Evolutionary conservation across 2,797 vertebrate genomes (phyloP).

Genomic region (Channallabes apus): DNA sequence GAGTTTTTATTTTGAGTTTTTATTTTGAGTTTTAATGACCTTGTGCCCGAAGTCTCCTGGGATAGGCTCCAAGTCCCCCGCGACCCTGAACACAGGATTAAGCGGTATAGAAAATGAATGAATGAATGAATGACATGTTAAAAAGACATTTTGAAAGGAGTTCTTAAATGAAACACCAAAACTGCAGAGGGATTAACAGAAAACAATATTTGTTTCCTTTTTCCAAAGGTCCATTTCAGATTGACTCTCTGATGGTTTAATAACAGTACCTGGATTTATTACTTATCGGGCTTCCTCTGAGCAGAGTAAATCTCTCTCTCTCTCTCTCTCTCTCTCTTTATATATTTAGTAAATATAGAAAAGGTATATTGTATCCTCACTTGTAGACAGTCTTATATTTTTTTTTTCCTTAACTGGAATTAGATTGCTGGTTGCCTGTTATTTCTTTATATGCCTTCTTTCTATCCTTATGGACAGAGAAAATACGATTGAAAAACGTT

Average conservation of each 20-base stretch:
- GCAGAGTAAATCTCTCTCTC: not conserved
- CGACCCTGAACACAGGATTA: no score
- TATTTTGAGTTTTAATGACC: not conserved
- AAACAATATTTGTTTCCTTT: not conserved
- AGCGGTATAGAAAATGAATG: no score
- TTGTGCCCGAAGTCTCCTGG: no score
- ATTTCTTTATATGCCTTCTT: slow-evolving; percentile 9
- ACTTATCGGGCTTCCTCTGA: not conserved
- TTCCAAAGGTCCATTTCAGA: not conserved
- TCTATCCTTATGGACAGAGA: not conserved
- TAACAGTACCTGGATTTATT: not conserved
- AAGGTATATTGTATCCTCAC: not conserved
- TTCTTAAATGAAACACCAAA: not conserved
- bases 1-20: no score
- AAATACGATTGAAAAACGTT: slow-evolving; percentile 5
- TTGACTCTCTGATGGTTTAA: not conserved
- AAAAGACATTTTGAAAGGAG: not conserved
- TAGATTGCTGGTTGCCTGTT: slow-evolving; percentile 2
- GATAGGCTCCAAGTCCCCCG: no score
- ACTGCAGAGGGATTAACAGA: not conserved
- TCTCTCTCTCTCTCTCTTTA: no score
- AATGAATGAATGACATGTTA: no score
- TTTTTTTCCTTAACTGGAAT: slow-evolving; percentile 7
- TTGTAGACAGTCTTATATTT: not conserved
- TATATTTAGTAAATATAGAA: not conserved